Base-by-base conservation (phyloP, 2,797 vertebrate genomes). In the Acestrorhynchus altus region DNA sequence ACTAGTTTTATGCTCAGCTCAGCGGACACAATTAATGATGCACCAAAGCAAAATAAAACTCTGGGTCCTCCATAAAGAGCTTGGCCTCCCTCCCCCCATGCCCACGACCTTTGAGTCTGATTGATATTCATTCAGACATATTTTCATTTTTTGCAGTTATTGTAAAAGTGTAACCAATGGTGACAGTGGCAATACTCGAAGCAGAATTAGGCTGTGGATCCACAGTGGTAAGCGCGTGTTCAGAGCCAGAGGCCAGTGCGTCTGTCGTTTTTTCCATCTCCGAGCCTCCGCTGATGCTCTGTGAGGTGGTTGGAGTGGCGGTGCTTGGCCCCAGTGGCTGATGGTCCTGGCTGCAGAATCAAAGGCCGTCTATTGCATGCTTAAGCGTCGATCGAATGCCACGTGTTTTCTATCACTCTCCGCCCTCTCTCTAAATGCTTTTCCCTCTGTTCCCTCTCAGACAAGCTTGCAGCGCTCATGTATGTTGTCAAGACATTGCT, bases 371-470 rank as follows among this genome's bases (percentile, higher is more conserved):
- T 66, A 40, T 67, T 80, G 52, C 56, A 31, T 80, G 68, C 71
- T 40, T 70, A 71, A 16, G 54, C 20, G 76, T 81, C 75, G 56
- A 85, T 89, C 78, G 76, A 81, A 80, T 61, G 85, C 86, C 82
- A 65, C 84, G 82, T 89, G 89, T 89, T 90, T 90, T 88, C 78
- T 83, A 86, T 91, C 86, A 90, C 88, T 90, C 87, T 81, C 80
- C 86, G 85, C 87, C 83, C 83, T 85, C 76, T 49, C 79, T 86
- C 73, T 86, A 88, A 91, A 88, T 86, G 86, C 87, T 88, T 90
- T 90, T 87, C 84, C 87, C 83, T 89, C 87, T 87, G 85, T 84
- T 85, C 72, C 35, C 68, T 59, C 20, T 68, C 54, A 68, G 46
- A 59, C 65, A 67, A 66, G 51, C 75, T 66, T 65, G 44, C 60